Conservation (phyloP, 2,888 invertebrate species). For the Synergus laeviventris region DNA sequence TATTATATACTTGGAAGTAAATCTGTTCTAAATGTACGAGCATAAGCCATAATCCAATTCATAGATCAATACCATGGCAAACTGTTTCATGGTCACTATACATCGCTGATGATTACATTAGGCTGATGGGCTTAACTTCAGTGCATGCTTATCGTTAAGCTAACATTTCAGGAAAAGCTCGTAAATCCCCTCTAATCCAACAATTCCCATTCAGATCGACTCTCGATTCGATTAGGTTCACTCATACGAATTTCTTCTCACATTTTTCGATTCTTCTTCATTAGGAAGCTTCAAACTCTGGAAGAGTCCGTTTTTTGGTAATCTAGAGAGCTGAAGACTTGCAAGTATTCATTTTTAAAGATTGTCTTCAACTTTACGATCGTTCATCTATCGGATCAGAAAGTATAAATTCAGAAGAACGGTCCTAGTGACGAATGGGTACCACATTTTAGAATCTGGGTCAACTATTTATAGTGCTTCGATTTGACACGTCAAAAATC, state of each 20-base stretch:
- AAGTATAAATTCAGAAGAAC: not conserved
- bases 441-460: slow-evolving; percentile 42
- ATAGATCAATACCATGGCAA: slow-evolving; percentile 45
- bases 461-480: slow-evolving; percentile 49
- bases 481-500: slow-evolving; percentile 46
- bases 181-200: not conserved
- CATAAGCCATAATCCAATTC: slow-evolving; percentile 38
- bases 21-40: not conserved
- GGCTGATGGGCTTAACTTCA: slow-evolving; percentile 48
- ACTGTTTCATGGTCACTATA: slow-evolving; percentile 43
- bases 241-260: not conserved
- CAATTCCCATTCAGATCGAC: not conserved
- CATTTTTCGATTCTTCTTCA: not conserved
- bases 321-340: too few species aligned
- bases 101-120: slow-evolving; percentile 45
- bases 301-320: too few species aligned
- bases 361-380: too few species aligned
- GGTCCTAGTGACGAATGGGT: not conserved
- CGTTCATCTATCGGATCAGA: too few species aligned
- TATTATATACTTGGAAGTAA: not conserved
- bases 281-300: too few species aligned
- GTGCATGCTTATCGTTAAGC: slow-evolving; percentile 32
- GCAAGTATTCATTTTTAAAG: too few species aligned
- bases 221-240: not conserved
- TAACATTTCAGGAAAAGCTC: slow-evolving; percentile 7